phyloP scores from a whole-genome alignment of 1,140 invertebrate species.

The Cydia pomonella region DNA sequence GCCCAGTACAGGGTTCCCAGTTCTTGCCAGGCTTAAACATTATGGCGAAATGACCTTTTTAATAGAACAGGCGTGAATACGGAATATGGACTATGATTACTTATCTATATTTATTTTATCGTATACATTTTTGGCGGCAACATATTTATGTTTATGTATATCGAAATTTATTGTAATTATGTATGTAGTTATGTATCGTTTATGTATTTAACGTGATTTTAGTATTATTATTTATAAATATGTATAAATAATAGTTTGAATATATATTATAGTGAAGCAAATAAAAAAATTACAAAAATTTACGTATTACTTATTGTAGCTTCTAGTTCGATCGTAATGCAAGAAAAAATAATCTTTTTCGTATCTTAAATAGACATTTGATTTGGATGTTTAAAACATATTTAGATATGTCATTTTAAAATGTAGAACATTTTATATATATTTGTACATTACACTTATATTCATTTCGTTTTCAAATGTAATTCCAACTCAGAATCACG shows the following conservation, averaged over 20 bases:
- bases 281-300: slow-evolving; percentile 51
- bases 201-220: slow-evolving; percentile 53
- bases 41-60: slow-evolving; percentile 22
- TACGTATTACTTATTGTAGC: too few species aligned
- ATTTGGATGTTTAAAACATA: too few species aligned
- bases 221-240: slow-evolving; percentile 22
- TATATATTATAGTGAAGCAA: slow-evolving; percentile 57
- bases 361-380: too few species aligned
- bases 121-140: slow-evolving; percentile 32
- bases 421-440: too few species aligned
- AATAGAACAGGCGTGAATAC: slow-evolving; percentile 33
- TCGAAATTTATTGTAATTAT: slow-evolving; percentile 42
- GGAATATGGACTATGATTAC: slow-evolving; percentile 38
- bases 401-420: too few species aligned
- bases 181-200: slow-evolving; percentile 45
- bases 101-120: slow-evolving; percentile 38
- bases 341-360: too few species aligned
- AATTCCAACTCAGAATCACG: too few species aligned
- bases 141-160: slow-evolving; percentile 50
- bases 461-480: too few species aligned
- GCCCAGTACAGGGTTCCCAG: slow-evolving; percentile 65
- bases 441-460: too few species aligned
- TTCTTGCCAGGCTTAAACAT: slow-evolving; percentile 55
- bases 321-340: too few species aligned
- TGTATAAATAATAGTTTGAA: slow-evolving; percentile 43